Percentiles rank a stretch among this genome's conserved stretches.
phyloP scores from a whole-genome alignment of 2,888 invertebrate genomes.

The Thera britannica region DNA sequence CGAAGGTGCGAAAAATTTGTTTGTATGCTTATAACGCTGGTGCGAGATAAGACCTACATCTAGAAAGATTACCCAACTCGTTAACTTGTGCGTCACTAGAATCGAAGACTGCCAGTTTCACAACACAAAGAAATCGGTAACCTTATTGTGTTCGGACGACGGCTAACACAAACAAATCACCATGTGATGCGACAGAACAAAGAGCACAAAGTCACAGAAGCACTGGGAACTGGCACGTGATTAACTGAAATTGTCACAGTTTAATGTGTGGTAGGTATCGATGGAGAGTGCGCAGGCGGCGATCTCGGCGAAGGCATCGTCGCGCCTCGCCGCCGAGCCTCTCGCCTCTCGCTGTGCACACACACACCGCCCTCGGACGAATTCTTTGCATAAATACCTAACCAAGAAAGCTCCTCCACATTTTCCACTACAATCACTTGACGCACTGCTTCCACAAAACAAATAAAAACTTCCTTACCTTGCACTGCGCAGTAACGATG shows the following conservation, averaged over 20 bases:
- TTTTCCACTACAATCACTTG: conserved; percentile 66
- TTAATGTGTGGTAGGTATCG: conserved; percentile 39
- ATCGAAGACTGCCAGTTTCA: conserved; percentile 56
- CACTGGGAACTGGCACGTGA: conserved; percentile 67
- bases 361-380: conserved; percentile 77
- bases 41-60: conserved; percentile 64
- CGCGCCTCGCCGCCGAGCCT: conserved; percentile 72
- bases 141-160: conserved; percentile 55
- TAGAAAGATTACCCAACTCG: conserved; percentile 62
- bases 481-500: conserved; percentile 82
- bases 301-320: conserved; percentile 62
- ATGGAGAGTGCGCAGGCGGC: conserved; percentile 73
- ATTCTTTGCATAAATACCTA: conserved; percentile 84
- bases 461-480: conserved; percentile 78
- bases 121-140: conserved; percentile 71
- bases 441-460: conserved; percentile 71
- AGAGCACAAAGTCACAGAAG: conserved; percentile 65
- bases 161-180: conserved; percentile 56
- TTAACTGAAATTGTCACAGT: conserved; percentile 70
- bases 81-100: conserved; percentile 60
- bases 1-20: conserved; percentile 23
- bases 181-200: conserved; percentile 61
- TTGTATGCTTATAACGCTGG: conserved; percentile 32
- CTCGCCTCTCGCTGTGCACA: conserved; percentile 70
- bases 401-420: conserved; percentile 73